These are phyloP conservation scores for Leptinotarsa lineolata DNA, from an alignment of 1,140 invertebrate species.

Conservation along the genomic window DNA sequence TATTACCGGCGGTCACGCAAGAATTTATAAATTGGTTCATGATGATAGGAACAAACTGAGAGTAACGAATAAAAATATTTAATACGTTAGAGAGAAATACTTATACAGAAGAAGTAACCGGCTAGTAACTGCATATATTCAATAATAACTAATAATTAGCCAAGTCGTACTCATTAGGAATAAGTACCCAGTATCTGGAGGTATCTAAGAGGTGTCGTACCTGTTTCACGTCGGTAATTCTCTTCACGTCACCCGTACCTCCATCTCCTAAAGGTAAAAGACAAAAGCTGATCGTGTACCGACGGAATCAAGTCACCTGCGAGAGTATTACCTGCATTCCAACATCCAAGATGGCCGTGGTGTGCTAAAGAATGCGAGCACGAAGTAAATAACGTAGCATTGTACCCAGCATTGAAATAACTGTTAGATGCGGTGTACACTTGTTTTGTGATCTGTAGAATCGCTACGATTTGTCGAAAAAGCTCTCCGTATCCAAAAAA, in stretches of 20 bases:
- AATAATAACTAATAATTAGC: background rate
- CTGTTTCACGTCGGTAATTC: background rate
- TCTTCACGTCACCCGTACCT: background rate
- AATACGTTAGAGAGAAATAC: background rate
- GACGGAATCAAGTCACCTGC: slow-evolving; percentile 27
- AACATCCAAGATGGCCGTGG: slow-evolving; percentile 42
- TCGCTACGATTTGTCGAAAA: background rate
- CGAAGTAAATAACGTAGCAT: slow-evolving; percentile 36
- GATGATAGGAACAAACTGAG: no score
- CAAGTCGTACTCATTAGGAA: background rate
- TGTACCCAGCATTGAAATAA: slow-evolving; percentile 22
- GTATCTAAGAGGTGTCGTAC: background rate
- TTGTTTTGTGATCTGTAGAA: background rate
- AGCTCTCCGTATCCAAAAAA: background rate
- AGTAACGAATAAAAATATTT: no score
- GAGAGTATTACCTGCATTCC: slow-evolving; percentile 43
- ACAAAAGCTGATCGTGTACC: slow-evolving; percentile 23
- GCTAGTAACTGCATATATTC: background rate
- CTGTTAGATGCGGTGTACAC: slow-evolving; percentile 29
- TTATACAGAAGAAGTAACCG: background rate
- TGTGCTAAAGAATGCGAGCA: slow-evolving; percentile 43
- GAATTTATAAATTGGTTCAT: no score
- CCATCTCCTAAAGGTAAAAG: slow-evolving; percentile 21
- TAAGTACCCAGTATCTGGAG: slow-evolving; percentile 1
- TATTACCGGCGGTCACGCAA: no score